Base-by-base conservation (phyloP, 2,888 invertebrate species). In the Colletes collaris region DNA sequence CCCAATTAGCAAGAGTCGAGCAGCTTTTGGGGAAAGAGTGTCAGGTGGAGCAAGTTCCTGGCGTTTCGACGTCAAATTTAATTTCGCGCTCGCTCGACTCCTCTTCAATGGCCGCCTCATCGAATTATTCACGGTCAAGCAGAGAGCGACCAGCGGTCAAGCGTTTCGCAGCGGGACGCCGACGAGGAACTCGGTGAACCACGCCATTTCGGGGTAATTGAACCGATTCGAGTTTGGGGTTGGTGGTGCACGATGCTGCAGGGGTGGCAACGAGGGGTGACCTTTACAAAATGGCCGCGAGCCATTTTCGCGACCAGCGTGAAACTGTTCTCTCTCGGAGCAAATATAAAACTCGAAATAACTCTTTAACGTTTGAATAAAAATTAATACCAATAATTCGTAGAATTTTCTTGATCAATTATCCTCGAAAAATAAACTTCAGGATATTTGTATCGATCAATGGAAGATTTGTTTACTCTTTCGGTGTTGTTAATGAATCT, bases 81-180 rank as follows among this genome's bases (percentile, higher is more conserved):
- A 82, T 85, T 86, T 88, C 72, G 64, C 74, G 81, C 80, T 79
- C 66, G 81, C 77, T 66, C 74, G 76, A 64, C 67, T 82, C 77
- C 60, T 67, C 60, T 82, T 74, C 56, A 76, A 83, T 37, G 67
- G 69, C 69, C 58, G 50, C 58, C 59, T 13, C 16, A 92, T 91
- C 77, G 82, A 87, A 90, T 92, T 90, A 92, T 81, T 91, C 82
- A 91, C 86, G 92, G 92, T 92, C 92, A 92, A 92, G 88, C 87
- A 82, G 89, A 79, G 68, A 76, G 84, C 91, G 93, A 90, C 92
- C 92, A 89, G 86, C 88, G 93, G 92, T 92, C 92, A 92, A 92
- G 82, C 82, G 78, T 67, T 76, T 87, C 88, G 3, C 92, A 74
- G 88, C 89, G 81, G 92, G 92, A 84, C 86, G 88, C 88, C 84